Evolutionary conservation across 1,140 invertebrate genomes (phyloP).

Genomic region (Cydia strobilella): DNA sequence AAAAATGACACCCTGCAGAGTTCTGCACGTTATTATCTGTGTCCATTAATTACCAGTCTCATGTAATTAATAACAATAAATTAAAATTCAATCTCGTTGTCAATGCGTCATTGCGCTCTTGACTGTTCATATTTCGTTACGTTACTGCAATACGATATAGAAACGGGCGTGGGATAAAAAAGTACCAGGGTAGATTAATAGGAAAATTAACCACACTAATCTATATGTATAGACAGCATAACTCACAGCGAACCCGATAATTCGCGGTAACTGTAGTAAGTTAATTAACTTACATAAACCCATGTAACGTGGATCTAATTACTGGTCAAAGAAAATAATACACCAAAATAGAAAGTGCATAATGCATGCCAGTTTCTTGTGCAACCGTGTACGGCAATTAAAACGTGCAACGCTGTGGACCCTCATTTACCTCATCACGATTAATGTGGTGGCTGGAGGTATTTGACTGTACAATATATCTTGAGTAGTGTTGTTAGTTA

Average conservation of each 20-base stretch:
- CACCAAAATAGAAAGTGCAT: slow-evolving; percentile 31
- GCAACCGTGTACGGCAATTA: slow-evolving; percentile 26
- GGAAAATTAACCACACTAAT: too few relatives aligned
- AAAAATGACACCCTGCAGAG: not conserved
- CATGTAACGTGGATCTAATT: slow-evolving; percentile 25
- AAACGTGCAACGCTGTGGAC: slow-evolving; percentile 9
- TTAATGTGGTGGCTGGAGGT: not conserved
- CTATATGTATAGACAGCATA: not conserved
- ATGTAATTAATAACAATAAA: too few relatives aligned
- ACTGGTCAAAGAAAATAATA: slow-evolving; percentile 24
- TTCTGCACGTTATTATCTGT: too few relatives aligned
- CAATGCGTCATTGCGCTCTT: not conserved
- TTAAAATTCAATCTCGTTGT: not conserved
- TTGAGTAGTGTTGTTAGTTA: not conserved
- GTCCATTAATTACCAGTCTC: too few relatives aligned
- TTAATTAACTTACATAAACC: slow-evolving; percentile 19
- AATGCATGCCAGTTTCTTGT: slow-evolving; percentile 25
- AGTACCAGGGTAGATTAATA: too few relatives aligned
- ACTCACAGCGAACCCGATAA: not conserved
- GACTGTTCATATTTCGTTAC: not conserved
- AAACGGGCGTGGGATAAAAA: not conserved
- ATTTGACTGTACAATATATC: not conserved
- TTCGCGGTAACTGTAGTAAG: not conserved
- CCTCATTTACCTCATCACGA: not conserved
- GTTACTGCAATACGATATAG: not conserved